A percentile compares a stretch with the other conserved stretches of the same genome.
phyloP scores from a whole-genome alignment of 2,113 vertebrate genomes.

The Ictalurus furcatus region DNA sequence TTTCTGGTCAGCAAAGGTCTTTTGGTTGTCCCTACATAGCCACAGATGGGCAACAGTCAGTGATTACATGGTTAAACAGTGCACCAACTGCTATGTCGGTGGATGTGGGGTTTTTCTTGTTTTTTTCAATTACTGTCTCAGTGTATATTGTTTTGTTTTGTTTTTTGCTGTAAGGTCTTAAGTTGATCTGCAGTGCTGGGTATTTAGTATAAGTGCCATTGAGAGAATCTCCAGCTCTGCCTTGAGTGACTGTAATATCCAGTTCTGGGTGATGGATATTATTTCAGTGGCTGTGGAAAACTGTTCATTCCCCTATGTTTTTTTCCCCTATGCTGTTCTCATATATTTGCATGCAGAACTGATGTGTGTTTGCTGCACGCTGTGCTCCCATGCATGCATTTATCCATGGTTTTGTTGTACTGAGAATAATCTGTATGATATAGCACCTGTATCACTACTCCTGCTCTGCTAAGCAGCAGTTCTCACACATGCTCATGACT shows the following conservation, averaged over 20 bases:
- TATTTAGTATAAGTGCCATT: not conserved
- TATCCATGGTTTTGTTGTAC: not conserved
- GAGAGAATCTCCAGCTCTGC: slow-evolving; percentile 19
- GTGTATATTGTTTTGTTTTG: not conserved
- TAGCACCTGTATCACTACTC: not conserved
- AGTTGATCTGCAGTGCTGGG: not conserved
- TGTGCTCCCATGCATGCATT: slow-evolving; percentile 18
- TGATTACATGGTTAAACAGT: not conserved
- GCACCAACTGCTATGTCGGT: not conserved
- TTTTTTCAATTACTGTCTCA: not conserved
- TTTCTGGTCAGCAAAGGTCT: not conserved
- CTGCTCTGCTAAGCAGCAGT: not conserved
- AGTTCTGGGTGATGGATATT: not conserved
- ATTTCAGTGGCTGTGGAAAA: not conserved
- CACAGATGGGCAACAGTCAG: not conserved
- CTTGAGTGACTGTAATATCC: slow-evolving; percentile 7
- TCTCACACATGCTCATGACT: not conserved
- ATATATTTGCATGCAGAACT: slow-evolving; percentile 34
- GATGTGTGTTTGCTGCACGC: slow-evolving; percentile 39
- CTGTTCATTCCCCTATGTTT: not conserved
- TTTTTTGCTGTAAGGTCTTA: not conserved
- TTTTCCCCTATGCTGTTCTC: not conserved
- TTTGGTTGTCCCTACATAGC: not conserved
- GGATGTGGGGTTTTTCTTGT: not conserved
- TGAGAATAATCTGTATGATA: not conserved